Percentiles rank a stretch among this genome's conserved stretches.
phyloP scores from a whole-genome alignment of 2,113 vertebrate genomes.

The Pyrgilauda ruficollis region DNA sequence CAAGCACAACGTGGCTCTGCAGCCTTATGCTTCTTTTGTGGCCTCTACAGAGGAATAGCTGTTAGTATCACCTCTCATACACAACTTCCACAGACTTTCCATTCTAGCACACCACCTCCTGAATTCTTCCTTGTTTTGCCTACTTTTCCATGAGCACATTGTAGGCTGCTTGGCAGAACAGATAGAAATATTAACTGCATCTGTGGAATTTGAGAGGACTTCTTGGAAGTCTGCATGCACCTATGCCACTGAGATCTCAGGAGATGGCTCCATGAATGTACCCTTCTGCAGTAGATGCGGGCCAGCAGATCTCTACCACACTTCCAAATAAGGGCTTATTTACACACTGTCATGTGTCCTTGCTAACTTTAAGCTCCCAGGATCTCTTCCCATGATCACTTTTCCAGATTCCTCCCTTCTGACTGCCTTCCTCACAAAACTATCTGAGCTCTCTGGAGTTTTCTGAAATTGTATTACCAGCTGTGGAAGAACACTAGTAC shows the following conservation, averaged over 20 bases:
- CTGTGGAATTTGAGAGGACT: neutral
- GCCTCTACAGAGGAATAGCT: neutral
- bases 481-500: neutral
- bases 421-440: neutral
- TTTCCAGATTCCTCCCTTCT: neutral
- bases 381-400: neutral
- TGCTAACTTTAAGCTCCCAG: neutral
- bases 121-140: neutral
- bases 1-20: fast-evolving
- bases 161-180: neutral
- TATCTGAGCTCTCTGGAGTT: neutral
- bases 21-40: fast-evolving
- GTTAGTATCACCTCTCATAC: neutral
- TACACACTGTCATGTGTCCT: neutral
- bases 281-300: neutral
- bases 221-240: neutral
- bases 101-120: neutral
- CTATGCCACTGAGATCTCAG: neutral
- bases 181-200: neutral
- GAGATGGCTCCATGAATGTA: neutral
- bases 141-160: neutral
- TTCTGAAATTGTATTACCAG: neutral
- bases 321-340: neutral
- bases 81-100: neutral
- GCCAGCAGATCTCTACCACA: neutral